These are phyloP conservation scores for Meiosimyza decipiens DNA, from an alignment of 2,888 invertebrate species.

Conservation along the genomic window DNA sequence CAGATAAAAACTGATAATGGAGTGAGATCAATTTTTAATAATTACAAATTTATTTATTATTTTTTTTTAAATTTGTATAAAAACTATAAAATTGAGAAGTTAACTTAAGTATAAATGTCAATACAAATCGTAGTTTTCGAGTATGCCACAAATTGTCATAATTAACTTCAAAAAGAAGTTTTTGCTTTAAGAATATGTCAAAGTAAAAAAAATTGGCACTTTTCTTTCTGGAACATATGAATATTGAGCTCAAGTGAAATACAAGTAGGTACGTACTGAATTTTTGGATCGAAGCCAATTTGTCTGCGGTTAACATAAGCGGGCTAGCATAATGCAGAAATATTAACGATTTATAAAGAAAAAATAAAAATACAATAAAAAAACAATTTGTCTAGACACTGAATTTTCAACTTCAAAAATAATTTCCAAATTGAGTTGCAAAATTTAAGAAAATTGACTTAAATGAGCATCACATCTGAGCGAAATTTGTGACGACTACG, in stretches of 20 bases:
- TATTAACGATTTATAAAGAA: not conserved
- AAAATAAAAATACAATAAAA: not conserved
- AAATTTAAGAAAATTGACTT: constrained; percentile 1
- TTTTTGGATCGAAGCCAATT: constrained; percentile 40
- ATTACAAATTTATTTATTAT: too few species aligned
- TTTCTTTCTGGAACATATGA: constrained; percentile 10
- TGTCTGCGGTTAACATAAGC: constrained; percentile 34
- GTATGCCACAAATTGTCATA: not conserved
- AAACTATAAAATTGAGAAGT: too few species aligned
- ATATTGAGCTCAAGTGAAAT: not conserved
- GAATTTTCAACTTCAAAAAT: constrained; percentile 30
- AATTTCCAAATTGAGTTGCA: constrained; percentile 28
- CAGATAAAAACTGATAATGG: constrained; percentile 33
- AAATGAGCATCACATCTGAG: constrained; percentile 1
- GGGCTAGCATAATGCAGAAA: constrained; percentile 3
- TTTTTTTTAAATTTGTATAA: too few species aligned
- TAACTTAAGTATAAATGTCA: not conserved
- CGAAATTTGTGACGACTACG: not conserved
- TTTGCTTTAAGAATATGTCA: not conserved
- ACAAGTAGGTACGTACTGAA: not conserved
- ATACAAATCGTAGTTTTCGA: not conserved
- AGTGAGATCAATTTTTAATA: not conserved
- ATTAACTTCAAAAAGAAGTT: too few species aligned
- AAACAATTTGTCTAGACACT: constrained; percentile 26
- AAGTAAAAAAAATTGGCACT: constrained; percentile 6